Conservation (phyloP, 2,113 vertebrate genomes). For the Cacatua alba region DNA sequence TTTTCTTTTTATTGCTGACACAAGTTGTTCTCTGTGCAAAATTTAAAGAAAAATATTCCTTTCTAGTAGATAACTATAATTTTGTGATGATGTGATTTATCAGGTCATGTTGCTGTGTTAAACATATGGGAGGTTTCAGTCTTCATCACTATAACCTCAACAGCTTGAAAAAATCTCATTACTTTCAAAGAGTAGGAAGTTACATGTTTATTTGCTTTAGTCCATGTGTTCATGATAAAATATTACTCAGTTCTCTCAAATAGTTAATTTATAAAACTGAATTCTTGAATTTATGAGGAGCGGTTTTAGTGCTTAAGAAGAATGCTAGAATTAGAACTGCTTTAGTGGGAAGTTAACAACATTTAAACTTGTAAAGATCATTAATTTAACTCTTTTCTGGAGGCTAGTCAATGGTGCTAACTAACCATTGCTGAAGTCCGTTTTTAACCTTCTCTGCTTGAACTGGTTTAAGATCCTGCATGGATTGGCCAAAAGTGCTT, state of each 20-base stretch:
- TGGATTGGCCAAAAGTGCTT: not conserved
- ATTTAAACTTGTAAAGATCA: not conserved
- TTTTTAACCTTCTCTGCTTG: not conserved
- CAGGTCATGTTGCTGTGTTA: not conserved
- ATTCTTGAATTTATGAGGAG: not conserved
- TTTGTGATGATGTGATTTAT: not conserved
- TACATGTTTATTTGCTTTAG: not conserved
- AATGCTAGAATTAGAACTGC: fast-evolving
- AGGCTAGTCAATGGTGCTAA: not conserved
- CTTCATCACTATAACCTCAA: not conserved
- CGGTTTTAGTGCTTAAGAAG: not conserved
- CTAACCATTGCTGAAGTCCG: not conserved
- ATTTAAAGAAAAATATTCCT: not conserved
- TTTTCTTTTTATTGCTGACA: not conserved
- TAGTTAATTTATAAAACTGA: not conserved
- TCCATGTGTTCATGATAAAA: not conserved
- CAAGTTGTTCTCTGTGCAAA: not conserved
- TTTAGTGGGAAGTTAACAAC: not conserved
- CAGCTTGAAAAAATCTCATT: not conserved
- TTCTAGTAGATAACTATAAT: not conserved
- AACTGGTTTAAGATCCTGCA: not conserved
- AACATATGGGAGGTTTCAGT: not conserved
- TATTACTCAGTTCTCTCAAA: not conserved
- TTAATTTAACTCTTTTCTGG: not conserved
- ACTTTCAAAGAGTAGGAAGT: not conserved